Percentiles rank a stretch among this genome's conserved stretches.
Evolutionary conservation across 2,888 invertebrate species (phyloP).

Genomic region (Cosmia trapezina): DNA sequence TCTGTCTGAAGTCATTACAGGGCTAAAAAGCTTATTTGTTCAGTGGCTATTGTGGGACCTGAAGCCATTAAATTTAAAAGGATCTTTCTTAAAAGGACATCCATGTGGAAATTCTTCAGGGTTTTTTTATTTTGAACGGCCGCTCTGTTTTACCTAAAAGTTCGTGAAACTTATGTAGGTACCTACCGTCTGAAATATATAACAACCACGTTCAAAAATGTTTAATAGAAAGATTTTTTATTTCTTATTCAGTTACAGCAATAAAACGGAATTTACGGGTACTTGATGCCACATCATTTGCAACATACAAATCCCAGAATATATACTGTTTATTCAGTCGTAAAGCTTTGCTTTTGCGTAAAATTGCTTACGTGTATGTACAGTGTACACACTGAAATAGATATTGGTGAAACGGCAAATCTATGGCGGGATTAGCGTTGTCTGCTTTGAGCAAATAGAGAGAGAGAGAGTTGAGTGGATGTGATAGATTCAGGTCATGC

Average conservation of each 20-base stretch:
- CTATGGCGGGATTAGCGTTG: not conserved
- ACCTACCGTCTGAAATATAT: not conserved
- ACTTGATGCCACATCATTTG: conserved; percentile 25
- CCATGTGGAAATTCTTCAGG: not conserved
- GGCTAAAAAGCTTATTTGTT: not conserved
- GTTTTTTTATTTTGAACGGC: not conserved
- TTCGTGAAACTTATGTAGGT: not conserved
- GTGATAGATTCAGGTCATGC: not conserved
- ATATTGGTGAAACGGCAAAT: not conserved
- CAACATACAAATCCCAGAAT: conserved; percentile 27
- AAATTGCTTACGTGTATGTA: conserved; percentile 9
- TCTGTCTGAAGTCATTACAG: not conserved
- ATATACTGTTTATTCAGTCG: conserved; percentile 42
- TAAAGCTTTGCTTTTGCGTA: conserved; percentile 15
- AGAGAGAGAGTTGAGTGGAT: not conserved
- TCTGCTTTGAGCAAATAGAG: conserved; percentile 11
- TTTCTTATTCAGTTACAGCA: conserved; percentile 11
- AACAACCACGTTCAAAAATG: not conserved
- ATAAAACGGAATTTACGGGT: conserved; percentile 13
- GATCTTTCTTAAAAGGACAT: not conserved
- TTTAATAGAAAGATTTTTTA: not conserved
- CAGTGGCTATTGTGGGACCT: not conserved
- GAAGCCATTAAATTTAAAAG: not conserved
- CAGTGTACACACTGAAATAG: conserved; percentile 5
- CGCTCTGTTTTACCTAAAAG: not conserved